Conservation (phyloP, 2,888 invertebrate species). For the Drosophila austrosaltans region DNA sequence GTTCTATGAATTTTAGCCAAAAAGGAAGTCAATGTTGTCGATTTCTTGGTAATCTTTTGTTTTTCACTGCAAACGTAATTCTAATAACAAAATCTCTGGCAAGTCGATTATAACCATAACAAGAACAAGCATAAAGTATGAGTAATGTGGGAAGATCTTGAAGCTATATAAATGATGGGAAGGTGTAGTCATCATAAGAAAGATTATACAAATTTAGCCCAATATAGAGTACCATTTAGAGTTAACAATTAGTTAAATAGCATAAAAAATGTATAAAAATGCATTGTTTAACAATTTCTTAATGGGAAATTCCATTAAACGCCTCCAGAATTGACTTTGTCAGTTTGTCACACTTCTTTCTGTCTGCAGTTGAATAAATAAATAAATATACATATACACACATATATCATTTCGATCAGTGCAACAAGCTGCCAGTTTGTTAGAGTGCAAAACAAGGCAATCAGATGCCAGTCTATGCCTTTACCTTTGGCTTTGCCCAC, state of each 20-base stretch:
- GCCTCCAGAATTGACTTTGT: constrained; percentile 8
- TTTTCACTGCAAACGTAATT: neutral
- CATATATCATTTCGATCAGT: constrained; percentile 5
- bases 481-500: constrained; percentile 41
- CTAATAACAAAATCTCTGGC: neutral
- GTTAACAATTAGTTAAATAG: too few relatives aligned
- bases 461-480: constrained; percentile 49
- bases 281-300: constrained; percentile 17
- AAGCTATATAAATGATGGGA: neutral
- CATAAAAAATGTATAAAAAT: neutral
- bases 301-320: constrained; percentile 19
- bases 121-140: neutral
- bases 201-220: neutral
- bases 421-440: constrained; percentile 51
- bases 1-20: neutral
- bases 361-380: constrained; percentile 37
- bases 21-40: neutral
- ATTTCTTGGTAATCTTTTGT: neutral
- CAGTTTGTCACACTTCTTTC: constrained; percentile 58
- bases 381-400: neutral
- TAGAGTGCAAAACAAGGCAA: constrained; percentile 55
- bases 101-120: constrained; percentile 1
- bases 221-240: neutral
- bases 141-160: constrained; percentile 3
- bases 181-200: neutral